A percentile compares a stretch with the other conserved stretches of the same genome.
Conservation (phyloP, 2,113 vertebrate species). For the Dicerorhinus sumatrensis region DNA sequence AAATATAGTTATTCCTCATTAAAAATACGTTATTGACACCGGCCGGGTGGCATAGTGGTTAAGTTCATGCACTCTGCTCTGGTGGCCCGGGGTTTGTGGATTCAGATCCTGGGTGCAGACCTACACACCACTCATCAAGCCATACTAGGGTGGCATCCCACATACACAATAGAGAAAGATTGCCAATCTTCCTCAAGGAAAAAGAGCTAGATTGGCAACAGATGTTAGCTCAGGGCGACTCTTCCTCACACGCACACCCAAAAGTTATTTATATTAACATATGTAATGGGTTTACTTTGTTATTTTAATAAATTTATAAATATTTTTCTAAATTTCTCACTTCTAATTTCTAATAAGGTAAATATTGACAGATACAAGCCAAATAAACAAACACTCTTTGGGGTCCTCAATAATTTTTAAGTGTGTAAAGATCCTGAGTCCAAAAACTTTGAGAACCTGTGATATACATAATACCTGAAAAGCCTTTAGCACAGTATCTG, state of each 20-base stretch:
- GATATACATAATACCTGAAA: neutral
- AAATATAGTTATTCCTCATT: constrained; percentile 29
- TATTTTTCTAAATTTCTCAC: neutral
- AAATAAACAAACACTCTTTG: neutral
- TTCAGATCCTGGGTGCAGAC: too few species aligned
- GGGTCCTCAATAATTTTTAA: constrained; percentile 26
- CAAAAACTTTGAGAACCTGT: neutral
- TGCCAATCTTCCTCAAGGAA: too few species aligned
- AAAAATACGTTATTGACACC: neutral
- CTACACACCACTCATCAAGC: too few species aligned
- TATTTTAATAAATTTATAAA: constrained; percentile 48
- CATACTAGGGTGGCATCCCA: too few species aligned
- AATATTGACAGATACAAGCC: neutral
- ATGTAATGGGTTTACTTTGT: neutral
- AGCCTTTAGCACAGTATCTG: neutral
- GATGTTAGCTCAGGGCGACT: too few species aligned
- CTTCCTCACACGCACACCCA: too few species aligned
- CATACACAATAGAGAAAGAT: too few species aligned
- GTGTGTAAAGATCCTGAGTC: neutral
- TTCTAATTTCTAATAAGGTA: constrained; percentile 36
- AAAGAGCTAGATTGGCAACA: too few species aligned
- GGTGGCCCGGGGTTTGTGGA: too few species aligned
- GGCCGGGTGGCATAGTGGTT: too few species aligned
- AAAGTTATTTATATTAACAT: neutral
- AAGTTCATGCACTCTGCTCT: too few species aligned